Percentiles rank a stretch among this genome's conserved stretches.
phyloP scores from a whole-genome alignment of 2,113 vertebrate genomes.

The Anolis sagrei region DNA sequence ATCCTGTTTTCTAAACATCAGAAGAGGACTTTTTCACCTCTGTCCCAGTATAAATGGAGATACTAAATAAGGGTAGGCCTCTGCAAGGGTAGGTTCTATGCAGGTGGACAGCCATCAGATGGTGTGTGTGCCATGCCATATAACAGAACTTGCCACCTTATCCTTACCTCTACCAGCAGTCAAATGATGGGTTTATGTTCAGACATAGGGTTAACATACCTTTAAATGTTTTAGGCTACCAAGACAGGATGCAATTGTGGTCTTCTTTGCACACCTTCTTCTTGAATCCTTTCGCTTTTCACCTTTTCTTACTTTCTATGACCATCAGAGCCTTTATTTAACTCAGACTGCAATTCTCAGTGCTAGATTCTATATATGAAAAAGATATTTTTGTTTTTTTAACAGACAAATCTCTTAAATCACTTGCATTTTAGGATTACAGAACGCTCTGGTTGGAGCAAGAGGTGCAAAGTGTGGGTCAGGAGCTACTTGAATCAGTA shows the following conservation, averaged over 20 bases:
- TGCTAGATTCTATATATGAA: too few species aligned
- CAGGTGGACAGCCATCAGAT: neutral
- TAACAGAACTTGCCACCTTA: neutral
- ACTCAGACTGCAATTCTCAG: too few species aligned
- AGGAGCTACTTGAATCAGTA: too few species aligned
- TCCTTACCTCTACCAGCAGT: neutral
- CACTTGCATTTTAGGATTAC: too few species aligned
- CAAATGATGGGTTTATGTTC: too few species aligned
- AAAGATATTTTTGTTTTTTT: too few species aligned
- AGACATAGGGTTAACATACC: neutral
- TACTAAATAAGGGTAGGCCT: neutral
- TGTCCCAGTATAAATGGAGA: neutral
- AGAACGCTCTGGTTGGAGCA: too few species aligned
- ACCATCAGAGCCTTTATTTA: neutral
- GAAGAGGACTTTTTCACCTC: neutral
- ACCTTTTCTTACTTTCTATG: neutral
- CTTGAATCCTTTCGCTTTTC: neutral
- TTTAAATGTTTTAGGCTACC: too few species aligned
- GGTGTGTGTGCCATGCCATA: neutral
- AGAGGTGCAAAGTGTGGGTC: too few species aligned
- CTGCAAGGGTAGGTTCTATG: neutral
- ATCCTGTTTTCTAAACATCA: neutral
- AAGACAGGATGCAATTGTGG: neutral
- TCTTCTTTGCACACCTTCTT: neutral
- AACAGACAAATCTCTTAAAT: too few species aligned